Conservation (phyloP, 2,113 vertebrate species). For the Myotis yumanensis region DNA sequence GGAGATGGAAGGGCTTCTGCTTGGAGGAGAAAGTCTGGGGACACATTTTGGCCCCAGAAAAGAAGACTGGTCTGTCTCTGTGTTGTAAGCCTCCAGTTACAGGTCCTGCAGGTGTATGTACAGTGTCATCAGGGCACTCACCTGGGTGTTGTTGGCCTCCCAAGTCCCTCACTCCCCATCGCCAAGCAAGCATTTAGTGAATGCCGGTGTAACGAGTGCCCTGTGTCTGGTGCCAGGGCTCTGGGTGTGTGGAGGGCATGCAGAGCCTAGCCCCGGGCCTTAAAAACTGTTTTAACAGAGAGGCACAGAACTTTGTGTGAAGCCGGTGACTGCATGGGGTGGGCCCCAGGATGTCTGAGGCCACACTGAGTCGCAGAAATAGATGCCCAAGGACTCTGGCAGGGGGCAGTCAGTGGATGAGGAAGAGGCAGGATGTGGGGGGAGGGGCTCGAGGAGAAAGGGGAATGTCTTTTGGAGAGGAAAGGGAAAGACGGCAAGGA, state of each 20-base stretch:
- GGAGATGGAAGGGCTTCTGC: neutral
- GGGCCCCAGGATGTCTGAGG: neutral
- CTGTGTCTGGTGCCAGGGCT: neutral
- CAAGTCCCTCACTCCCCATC: neutral
- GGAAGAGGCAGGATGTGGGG: neutral
- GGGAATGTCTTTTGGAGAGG: neutral
- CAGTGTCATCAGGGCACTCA: neutral
- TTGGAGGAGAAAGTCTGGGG: neutral
- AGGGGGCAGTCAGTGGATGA: neutral
- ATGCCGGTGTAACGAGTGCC: neutral
- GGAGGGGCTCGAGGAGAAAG: neutral
- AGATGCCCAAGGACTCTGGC: neutral
- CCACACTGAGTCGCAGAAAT: neutral
- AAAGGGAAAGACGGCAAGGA: neutral
- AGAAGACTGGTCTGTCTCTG: neutral
- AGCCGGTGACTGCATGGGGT: neutral
- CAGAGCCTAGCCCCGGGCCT: neutral
- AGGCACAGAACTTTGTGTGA: neutral
- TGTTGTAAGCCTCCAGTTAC: neutral
- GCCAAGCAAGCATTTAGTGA: neutral
- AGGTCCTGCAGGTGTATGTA: fast-evolving
- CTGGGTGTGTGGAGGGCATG: neutral
- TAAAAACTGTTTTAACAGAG: too few species aligned
- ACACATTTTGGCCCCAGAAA: neutral
- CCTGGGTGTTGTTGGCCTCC: neutral